These are phyloP conservation scores for Coptotermes formosanus DNA, from an alignment of 1,140 invertebrate genomes.

Conservation along the genomic window DNA sequence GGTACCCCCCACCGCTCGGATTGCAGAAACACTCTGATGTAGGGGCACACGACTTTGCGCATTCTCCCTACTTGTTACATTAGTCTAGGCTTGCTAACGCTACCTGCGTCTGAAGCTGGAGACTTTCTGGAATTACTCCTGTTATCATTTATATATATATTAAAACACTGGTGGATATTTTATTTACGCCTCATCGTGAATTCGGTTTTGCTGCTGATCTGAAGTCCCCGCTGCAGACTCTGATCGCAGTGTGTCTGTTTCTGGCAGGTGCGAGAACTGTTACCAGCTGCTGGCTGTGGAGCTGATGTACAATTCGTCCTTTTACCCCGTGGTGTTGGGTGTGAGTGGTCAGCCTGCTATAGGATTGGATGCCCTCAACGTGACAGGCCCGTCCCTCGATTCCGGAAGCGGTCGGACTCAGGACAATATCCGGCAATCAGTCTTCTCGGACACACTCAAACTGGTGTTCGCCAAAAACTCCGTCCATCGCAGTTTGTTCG, in stretches of 20 bases:
- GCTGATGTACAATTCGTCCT: conserved; percentile 42
- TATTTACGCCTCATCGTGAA: too few species aligned
- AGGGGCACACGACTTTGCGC: too few species aligned
- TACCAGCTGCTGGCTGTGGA: conserved; percentile 45
- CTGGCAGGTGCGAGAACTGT: conserved; percentile 42
- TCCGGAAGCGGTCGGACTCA: conserved; percentile 18
- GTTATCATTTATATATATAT: too few species aligned
- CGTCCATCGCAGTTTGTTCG: conserved; percentile 38
- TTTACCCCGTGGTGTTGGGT: conserved; percentile 43
- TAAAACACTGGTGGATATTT: too few species aligned
- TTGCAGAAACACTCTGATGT: too few species aligned
- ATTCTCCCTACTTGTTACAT: too few species aligned
- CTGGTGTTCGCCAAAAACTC: conserved; percentile 36
- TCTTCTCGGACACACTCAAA: conserved; percentile 39
- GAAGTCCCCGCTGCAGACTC: too few species aligned
- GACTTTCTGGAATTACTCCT: too few species aligned
- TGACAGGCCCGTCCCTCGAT: not conserved
- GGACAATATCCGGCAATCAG: conserved; percentile 36
- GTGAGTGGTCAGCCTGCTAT: conserved; percentile 40
- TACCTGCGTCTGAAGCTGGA: too few species aligned
- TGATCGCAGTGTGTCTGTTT: not conserved
- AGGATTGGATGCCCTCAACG: conserved; percentile 31
- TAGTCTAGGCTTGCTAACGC: too few species aligned
- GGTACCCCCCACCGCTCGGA: too few species aligned
- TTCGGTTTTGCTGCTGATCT: too few species aligned